Evolutionary conservation across 2,888 invertebrate genomes (phyloP).

Genomic region (Phaedon cochleariae): DNA sequence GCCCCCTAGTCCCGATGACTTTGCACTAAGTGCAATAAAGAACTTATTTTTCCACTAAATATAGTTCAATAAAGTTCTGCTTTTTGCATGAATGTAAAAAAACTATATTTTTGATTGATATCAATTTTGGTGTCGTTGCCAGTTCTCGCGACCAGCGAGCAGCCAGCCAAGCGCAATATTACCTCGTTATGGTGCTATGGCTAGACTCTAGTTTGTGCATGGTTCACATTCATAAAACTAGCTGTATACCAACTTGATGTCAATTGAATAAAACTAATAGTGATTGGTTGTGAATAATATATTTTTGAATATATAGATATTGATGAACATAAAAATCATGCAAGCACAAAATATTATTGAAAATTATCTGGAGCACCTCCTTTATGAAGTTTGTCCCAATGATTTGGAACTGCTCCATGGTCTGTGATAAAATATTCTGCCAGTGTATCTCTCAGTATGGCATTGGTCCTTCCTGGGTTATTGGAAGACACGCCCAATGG

Average conservation of each 20-base stretch:
- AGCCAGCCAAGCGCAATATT: too few species aligned
- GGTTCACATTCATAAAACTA: background rate
- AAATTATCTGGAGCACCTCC: slow-evolving; percentile 11
- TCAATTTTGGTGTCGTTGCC: too few species aligned
- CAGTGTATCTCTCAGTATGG: slow-evolving; percentile 6
- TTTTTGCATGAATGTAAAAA: too few species aligned
- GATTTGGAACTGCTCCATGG: slow-evolving; percentile 9
- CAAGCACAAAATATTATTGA: background rate
- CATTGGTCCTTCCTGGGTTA: slow-evolving; percentile 2
- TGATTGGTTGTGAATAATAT: background rate
- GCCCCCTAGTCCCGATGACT: too few species aligned
- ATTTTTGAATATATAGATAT: background rate
- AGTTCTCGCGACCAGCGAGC: too few species aligned
- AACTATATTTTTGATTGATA: too few species aligned
- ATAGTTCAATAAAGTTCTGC: too few species aligned
- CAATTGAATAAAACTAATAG: background rate
- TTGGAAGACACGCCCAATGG: slow-evolving; percentile 9
- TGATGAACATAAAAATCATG: background rate
- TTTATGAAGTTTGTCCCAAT: background rate
- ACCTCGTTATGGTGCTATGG: too few species aligned
- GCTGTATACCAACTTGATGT: background rate
- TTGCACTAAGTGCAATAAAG: too few species aligned
- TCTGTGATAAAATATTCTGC: slow-evolving; percentile 6
- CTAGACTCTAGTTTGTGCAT: background rate
- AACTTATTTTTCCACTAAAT: too few species aligned